These are phyloP conservation scores for Gallinago nigripennis DNA, from an alignment of 2,797 vertebrate species.

Conservation along the genomic window DNA sequence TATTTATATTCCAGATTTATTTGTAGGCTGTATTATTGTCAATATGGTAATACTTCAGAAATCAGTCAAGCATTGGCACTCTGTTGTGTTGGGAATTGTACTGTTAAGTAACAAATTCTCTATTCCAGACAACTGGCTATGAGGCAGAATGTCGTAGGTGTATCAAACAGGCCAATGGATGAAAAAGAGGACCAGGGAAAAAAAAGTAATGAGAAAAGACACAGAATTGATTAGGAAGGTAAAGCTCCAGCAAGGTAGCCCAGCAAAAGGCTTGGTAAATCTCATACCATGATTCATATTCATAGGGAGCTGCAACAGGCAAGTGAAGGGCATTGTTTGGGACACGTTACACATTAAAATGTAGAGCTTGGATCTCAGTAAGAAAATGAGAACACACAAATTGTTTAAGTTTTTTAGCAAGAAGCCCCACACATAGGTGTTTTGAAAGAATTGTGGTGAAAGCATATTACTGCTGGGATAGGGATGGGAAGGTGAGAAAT, in stretches of 20 bases:
- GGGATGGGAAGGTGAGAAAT: background rate
- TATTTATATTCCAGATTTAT: constrained; percentile 11
- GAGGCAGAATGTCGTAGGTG: background rate
- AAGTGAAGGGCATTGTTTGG: background rate
- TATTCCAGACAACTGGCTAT: background rate
- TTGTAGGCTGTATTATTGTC: background rate
- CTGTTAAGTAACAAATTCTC: background rate
- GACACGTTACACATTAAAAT: background rate
- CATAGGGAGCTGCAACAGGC: background rate
- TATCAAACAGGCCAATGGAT: background rate
- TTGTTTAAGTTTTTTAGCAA: background rate
- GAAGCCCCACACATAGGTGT: accelerated
- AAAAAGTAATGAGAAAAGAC: background rate
- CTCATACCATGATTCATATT: background rate
- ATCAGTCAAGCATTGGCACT: background rate
- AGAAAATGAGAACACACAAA: background rate
- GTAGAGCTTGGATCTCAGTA: background rate
- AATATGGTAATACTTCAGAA: background rate
- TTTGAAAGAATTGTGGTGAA: background rate
- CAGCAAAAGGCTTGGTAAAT: background rate
- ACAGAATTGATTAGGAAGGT: background rate
- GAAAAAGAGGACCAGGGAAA: background rate
- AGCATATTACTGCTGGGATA: background rate
- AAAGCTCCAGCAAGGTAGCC: background rate
- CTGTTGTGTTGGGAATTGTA: background rate